Evolutionary conservation across 2,797 vertebrate species (phyloP).

Genomic region (Champsocephalus esox): DNA sequence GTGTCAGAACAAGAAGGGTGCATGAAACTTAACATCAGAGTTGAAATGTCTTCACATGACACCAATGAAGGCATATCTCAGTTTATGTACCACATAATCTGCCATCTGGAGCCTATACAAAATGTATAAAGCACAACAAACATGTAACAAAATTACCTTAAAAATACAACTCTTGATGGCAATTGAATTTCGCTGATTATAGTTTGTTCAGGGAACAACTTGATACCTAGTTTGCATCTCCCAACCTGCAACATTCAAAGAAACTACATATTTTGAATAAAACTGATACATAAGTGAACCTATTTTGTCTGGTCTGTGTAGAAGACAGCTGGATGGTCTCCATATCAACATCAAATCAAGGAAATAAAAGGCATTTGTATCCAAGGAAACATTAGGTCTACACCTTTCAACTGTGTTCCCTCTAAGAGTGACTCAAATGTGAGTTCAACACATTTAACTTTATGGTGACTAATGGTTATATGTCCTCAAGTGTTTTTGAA

Average conservation of each 20-base stretch:
- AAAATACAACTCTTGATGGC: slow-evolving; percentile 4
- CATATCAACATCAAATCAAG: slow-evolving; percentile 24
- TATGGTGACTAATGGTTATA: neutral
- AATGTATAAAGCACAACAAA: slow-evolving; percentile 25
- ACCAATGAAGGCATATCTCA: slow-evolving; percentile 7
- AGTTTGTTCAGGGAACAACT: slow-evolving; percentile 16
- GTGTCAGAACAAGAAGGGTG: slow-evolving; percentile 56
- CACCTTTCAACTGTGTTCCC: slow-evolving; percentile 15
- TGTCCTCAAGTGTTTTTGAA: neutral
- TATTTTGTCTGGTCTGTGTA: slow-evolving; percentile 12
- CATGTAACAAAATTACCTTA: slow-evolving; percentile 1
- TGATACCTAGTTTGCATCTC: slow-evolving; percentile 15
- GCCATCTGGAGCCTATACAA: slow-evolving; percentile 1
- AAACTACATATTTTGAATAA: slow-evolving; percentile 1
- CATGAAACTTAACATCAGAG: slow-evolving; percentile 26
- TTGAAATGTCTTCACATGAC: neutral
- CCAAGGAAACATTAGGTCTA: slow-evolving; percentile 14
- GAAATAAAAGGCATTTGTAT: slow-evolving; percentile 25
- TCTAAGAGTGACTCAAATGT: slow-evolving; percentile 1
- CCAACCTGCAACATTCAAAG: slow-evolving; percentile 13
- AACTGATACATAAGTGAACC: neutral
- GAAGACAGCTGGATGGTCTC: slow-evolving; percentile 22
- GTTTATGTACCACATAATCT: neutral
- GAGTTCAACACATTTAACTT: slow-evolving; percentile 17
- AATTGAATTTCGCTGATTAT: slow-evolving; percentile 4